Base-by-base conservation (phyloP, 2,113 vertebrate species). In the Gnathonemus longibarbis region DNA sequence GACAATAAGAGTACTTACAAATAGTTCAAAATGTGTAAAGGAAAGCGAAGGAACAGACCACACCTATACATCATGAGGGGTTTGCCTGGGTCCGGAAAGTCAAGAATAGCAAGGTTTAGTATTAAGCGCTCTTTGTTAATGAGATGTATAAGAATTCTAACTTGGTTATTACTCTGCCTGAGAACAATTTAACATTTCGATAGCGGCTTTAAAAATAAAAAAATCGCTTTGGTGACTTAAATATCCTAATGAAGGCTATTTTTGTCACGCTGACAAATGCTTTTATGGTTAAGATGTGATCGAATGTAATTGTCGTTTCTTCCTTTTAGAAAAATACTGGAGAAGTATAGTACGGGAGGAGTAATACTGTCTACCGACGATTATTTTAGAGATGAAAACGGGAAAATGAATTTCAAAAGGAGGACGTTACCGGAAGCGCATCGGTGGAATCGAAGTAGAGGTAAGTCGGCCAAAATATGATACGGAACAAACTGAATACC, bases 51-150 rank as follows among this genome's bases (percentile, higher is more conserved):
- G 21, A 49, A 77, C 48, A 89, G 84, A 80, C 88, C 83, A 2
- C 66, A 89, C 19, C 58, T 91, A 11, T 91, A 80, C 77, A 90
- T 92, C 62, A 35, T 92, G 24, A 80, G 90, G 46, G 91, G 91
- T 49, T 0, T 92, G 1, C 91, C 91, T 7, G 91, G 89, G 39
- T 84, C 89, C 50, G 19, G 90, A 49, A 92, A 90, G 62, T 85
- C 89, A 39, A 3, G 0, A 3, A 7, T 0, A 15, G 91, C 91
- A n/a, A 46, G 50, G 90, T 89, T 87, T 31, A 86, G 19, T 46
- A 31, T 45, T 35, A 19, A 39, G 3, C 7, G 35, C 35, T 77
- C 5, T 42, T 77, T 42, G 31, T 19, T 42, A 42, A 8, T 35
- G 31, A 77, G 35, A 77, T 39, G 70, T 39, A 4, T 11, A 70